Evolutionary conservation across 2,113 vertebrate species (phyloP), one percentile per base, ranked within the genome.

Genomic region (Oncorhynchus nerka): DNA sequence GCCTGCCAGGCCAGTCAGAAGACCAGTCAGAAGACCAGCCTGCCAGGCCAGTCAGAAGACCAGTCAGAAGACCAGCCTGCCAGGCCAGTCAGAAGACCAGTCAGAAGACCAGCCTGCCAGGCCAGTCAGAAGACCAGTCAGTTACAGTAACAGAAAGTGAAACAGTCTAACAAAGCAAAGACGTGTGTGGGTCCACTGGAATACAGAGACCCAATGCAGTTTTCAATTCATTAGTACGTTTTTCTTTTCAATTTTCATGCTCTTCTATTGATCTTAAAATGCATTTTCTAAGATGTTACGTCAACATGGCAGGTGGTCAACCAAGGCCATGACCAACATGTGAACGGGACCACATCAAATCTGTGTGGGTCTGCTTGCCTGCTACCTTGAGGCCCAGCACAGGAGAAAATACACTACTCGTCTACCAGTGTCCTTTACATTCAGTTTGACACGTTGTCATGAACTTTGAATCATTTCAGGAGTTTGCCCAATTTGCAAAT

Each of bases 401-500:
- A 39, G 19, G 32, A 19, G 15, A 20, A 67, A 24, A 4, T 2
- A n/a, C 67, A 34, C 19, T 19, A 68, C 30, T 30, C 4, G 32
- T 68, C 15, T 39, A 68, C 5, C 32, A 34, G 32, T 34, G 32
- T 34, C 6, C 19, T 34, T 68, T 39, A 68, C 67, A 68, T 68
- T 68, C 67, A 34, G 20, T 45, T 68, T 39, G 15, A 67, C 65
- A 34, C 8, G 32, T 68, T 20, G 30, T 20, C 19, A 20, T 68
- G 67, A n/a, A 34, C 28, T 68, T 67, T 39, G 20, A 68, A 39
- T 22, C 13, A 34, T 68, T n/a, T 30, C 20, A 16, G 30, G 30
- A 32, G 32, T n/a, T 45, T 45, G 83, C 12, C 83, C 83, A 67
- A 81, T 77, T 49, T 79, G 76, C 65, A 75, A 81, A 82, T 22